phyloP scores from a whole-genome alignment of 2,888 invertebrate species.

The Amphipyra tragopoginis region DNA sequence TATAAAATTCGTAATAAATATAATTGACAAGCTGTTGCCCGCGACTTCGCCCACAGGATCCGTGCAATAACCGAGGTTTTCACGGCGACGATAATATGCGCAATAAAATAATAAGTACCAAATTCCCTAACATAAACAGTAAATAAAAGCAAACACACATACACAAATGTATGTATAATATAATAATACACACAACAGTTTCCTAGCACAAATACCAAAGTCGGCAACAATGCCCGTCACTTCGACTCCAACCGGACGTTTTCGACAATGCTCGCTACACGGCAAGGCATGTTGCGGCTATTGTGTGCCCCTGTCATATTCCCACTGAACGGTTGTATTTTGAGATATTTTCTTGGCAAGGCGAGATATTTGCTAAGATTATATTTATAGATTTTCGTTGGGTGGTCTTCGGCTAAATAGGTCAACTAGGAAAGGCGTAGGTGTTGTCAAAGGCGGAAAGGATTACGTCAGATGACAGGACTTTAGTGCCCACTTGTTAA shows the following conservation, averaged over 20 bases:
- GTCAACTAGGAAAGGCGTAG: constrained; percentile 3
- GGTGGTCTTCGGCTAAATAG: constrained; percentile 4
- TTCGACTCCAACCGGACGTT: constrained; percentile 65
- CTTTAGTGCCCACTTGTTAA: neutral
- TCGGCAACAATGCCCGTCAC: constrained; percentile 78
- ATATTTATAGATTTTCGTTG: constrained; percentile 28
- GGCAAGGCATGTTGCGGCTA: constrained; percentile 40
- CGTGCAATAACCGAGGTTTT: too few species aligned
- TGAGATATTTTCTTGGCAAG: constrained; percentile 49
- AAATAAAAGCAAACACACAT: too few species aligned
- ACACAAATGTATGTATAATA: constrained; percentile 8
- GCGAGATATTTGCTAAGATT: constrained; percentile 41
- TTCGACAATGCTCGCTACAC: constrained; percentile 60
- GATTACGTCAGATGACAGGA: constrained; percentile 5
- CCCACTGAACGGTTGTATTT: constrained; percentile 34
- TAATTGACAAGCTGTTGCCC: too few species aligned
- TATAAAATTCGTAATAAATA: too few species aligned
- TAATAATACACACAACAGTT: constrained; percentile 30
- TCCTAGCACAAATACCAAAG: constrained; percentile 52
- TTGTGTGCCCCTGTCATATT: constrained; percentile 60
- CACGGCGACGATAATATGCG: too few species aligned
- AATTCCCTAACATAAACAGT: neutral
- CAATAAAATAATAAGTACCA: too few species aligned
- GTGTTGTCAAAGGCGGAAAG: constrained; percentile 1
- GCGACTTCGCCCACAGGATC: too few species aligned